Evolutionary conservation across 2,113 vertebrate genomes (phyloP).

Genomic region (Odontophorus gujanensis): DNA sequence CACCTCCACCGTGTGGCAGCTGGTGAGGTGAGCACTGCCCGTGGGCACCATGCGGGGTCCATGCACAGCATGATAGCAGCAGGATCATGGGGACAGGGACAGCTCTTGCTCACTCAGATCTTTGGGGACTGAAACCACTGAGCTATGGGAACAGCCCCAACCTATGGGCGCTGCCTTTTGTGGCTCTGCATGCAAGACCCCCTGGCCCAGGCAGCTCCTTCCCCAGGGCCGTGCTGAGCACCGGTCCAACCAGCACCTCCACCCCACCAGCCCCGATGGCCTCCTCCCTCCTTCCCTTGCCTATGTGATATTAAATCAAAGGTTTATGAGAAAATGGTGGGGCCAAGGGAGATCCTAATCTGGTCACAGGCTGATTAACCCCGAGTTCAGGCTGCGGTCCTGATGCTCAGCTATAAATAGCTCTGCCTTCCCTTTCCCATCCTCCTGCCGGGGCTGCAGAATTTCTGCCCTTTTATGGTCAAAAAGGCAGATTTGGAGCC

Average conservation of each 20-base stretch:
- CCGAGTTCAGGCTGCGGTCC: slow-evolving; percentile 74
- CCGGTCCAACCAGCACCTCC: background rate
- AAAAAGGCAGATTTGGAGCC: slow-evolving; percentile 77
- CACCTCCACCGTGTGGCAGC: background rate
- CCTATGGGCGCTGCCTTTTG: background rate
- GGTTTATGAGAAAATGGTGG: slow-evolving; percentile 73
- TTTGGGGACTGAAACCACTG: background rate
- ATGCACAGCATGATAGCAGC: accelerated
- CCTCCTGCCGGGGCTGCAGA: slow-evolving; percentile 58
- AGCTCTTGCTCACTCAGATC: accelerated
- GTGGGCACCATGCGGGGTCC: background rate
- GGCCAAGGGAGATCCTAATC: slow-evolving; percentile 73
- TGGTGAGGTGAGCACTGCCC: background rate
- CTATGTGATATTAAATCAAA: slow-evolving; percentile 49
- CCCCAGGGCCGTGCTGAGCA: background rate
- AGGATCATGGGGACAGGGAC: accelerated
- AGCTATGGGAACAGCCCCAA: background rate
- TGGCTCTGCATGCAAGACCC: background rate
- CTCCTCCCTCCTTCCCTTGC: background rate
- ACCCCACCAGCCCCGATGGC: background rate
- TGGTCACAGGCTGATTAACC: slow-evolving; percentile 73
- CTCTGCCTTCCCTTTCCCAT: slow-evolving; percentile 79
- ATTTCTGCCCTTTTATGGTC: slow-evolving; percentile 86
- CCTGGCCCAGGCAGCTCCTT: background rate
- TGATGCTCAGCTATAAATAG: slow-evolving; percentile 83